These are phyloP conservation scores for Macrosteles quadrilineatus DNA, from an alignment of 1,140 invertebrate species.

Conservation along the genomic window DNA sequence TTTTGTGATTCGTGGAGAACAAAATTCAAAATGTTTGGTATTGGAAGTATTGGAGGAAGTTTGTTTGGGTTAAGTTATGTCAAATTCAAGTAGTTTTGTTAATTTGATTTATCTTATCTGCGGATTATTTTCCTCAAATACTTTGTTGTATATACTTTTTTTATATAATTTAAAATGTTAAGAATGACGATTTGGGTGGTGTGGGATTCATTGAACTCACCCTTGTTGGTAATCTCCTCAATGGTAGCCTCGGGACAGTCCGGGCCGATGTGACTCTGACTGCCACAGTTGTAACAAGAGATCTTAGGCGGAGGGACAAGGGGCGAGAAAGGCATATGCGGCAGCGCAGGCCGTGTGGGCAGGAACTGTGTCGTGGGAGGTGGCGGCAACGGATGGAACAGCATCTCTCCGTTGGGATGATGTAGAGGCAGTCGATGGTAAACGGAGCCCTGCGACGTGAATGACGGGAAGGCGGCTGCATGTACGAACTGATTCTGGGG, in stretches of 20 bases:
- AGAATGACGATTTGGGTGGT: background rate
- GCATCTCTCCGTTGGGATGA: conserved; percentile 37
- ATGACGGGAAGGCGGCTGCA: conserved; percentile 19
- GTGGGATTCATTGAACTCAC: conserved; percentile 42
- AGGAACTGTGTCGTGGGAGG: conserved; percentile 36
- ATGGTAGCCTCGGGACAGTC: conserved; percentile 86
- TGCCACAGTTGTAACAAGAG: conserved; percentile 68
- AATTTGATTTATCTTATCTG: background rate
- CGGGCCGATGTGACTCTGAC: conserved; percentile 70
- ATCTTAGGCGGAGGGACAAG: conserved; percentile 55
- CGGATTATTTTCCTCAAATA: background rate
- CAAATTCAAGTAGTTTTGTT: background rate
- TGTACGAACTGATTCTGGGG: conserved; percentile 29
- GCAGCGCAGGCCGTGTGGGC: conserved; percentile 54
- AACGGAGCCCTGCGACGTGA: background rate
- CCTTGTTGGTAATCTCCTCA: conserved; percentile 79
- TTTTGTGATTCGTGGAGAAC: background rate
- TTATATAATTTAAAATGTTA: background rate
- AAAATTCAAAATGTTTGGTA: no score
- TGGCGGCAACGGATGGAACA: conserved; percentile 37
- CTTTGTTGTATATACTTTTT: background rate
- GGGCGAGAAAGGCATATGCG: conserved; percentile 52
- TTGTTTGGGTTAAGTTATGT: no score
- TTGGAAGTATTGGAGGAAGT: no score
- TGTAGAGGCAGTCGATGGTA: conserved; percentile 29